These are phyloP conservation scores for Synergus japonicus DNA, from an alignment of 2,888 invertebrate species.

Conservation along the genomic window DNA sequence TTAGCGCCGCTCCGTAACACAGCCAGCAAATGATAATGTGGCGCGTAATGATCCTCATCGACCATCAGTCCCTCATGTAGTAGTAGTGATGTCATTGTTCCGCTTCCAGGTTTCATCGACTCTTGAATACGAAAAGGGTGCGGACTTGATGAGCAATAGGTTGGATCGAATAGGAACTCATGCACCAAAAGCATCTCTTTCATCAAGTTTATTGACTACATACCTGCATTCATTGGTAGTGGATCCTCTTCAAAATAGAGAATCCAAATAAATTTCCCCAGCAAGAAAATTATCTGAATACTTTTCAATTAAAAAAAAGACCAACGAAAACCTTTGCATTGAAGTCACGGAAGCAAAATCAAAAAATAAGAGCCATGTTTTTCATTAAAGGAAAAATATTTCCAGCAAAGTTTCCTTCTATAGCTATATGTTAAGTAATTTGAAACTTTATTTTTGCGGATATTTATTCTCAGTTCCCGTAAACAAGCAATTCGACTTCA, in stretches of 20 bases:
- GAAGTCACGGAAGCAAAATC: too few species aligned
- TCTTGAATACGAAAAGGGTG: conserved; percentile 12
- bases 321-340: background rate
- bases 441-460: background rate
- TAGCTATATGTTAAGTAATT: too few species aligned
- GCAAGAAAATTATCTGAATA: background rate
- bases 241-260: background rate
- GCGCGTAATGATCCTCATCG: conserved; percentile 22
- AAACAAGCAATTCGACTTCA: background rate
- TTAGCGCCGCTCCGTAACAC: conserved; percentile 13
- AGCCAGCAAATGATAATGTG: conserved; percentile 30
- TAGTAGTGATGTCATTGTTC: conserved; percentile 33
- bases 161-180: background rate
- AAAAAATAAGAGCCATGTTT: too few species aligned
- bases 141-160: conserved; percentile 10
- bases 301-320: background rate
- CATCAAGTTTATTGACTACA: background rate
- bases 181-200: conserved; percentile 2
- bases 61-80: background rate
- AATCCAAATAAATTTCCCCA: background rate
- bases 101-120: conserved; percentile 26
- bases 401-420: too few species aligned
- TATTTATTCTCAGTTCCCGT: background rate
- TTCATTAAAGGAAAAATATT: too few species aligned
- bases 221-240: background rate